Evolutionary conservation across 2,888 invertebrate species (phyloP).

Genomic region (Pachycephus smyrnensis): DNA sequence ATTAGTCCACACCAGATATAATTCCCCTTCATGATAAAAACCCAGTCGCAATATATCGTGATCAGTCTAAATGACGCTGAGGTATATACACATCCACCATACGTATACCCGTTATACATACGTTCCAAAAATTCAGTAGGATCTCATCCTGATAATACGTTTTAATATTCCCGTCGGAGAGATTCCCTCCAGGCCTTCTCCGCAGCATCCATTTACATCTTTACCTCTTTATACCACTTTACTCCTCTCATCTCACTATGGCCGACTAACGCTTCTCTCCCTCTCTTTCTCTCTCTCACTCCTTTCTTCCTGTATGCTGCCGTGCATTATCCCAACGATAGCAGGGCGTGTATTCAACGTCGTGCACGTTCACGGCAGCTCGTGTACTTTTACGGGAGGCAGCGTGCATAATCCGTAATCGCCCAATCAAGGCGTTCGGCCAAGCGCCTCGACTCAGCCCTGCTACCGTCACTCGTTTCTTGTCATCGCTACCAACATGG

Average conservation of each 20-base stretch:
- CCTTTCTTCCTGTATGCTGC: constrained; percentile 2
- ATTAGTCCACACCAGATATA: constrained; percentile 50
- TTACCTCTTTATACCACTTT: background rate
- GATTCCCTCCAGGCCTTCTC: background rate
- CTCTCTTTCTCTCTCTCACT: background rate
- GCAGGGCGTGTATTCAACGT: constrained; percentile 1
- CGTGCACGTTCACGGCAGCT: constrained; percentile 1
- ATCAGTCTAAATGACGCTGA: background rate
- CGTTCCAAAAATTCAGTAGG: background rate
- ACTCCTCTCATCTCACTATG: background rate
- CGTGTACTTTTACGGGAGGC: constrained; percentile 36
- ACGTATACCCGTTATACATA: background rate
- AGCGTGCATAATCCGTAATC: constrained; percentile 58
- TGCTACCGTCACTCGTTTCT: constrained; percentile 52
- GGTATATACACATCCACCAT: background rate
- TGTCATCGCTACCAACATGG: constrained; percentile 55
- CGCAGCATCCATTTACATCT: background rate
- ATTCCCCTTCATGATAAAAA: constrained; percentile 31
- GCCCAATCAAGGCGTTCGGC: constrained; percentile 52
- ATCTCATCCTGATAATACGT: background rate
- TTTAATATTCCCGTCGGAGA: background rate
- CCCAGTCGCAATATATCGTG: constrained; percentile 31
- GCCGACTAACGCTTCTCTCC: background rate
- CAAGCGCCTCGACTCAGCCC: constrained; percentile 43
- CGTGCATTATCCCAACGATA: constrained; percentile 5